These are phyloP conservation scores for Phrixothrix hirtus DNA, from an alignment of 2,888 invertebrate genomes.

Conservation along the genomic window DNA sequence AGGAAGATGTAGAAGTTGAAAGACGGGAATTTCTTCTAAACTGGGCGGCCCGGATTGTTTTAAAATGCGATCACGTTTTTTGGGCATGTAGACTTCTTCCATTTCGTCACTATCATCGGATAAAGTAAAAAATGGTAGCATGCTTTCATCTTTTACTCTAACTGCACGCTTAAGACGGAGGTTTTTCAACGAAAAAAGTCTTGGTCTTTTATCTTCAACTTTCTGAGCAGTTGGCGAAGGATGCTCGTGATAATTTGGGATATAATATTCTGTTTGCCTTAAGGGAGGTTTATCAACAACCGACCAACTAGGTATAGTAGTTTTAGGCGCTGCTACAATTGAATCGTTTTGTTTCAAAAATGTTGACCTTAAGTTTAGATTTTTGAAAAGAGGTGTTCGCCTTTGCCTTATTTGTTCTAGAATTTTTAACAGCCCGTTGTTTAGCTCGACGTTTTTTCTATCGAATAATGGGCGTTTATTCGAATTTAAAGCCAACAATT, in stretches of 20 bases:
- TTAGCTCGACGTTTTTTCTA: no score
- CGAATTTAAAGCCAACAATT: slow-evolving; percentile 1
- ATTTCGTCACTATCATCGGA: slow-evolving; percentile 4
- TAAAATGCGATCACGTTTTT: neutral
- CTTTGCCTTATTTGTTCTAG: no score
- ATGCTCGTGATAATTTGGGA: neutral
- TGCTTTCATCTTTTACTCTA: neutral
- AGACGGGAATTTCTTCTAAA: slow-evolving; percentile 42
- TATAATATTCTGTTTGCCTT: no score
- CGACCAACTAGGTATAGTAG: no score
- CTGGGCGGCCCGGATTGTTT: neutral
- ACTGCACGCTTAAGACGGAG: neutral
- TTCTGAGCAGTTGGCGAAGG: neutral
- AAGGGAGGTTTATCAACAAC: no score
- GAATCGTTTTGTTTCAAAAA: no score
- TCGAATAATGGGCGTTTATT: no score
- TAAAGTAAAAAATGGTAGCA: neutral
- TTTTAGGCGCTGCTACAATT: no score
- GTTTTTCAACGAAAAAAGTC: neutral
- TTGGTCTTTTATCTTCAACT: no score
- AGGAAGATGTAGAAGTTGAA: slow-evolving; percentile 47
- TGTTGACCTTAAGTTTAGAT: no score
- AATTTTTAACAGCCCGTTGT: no score
- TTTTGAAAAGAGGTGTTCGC: no score
- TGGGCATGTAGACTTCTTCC: neutral